A percentile compares a stretch with the other conserved stretches of the same genome.
These are phyloP conservation scores for Dendroctonus ponderosae DNA, from an alignment of 1,140 invertebrate species.

Conservation along the genomic window DNA sequence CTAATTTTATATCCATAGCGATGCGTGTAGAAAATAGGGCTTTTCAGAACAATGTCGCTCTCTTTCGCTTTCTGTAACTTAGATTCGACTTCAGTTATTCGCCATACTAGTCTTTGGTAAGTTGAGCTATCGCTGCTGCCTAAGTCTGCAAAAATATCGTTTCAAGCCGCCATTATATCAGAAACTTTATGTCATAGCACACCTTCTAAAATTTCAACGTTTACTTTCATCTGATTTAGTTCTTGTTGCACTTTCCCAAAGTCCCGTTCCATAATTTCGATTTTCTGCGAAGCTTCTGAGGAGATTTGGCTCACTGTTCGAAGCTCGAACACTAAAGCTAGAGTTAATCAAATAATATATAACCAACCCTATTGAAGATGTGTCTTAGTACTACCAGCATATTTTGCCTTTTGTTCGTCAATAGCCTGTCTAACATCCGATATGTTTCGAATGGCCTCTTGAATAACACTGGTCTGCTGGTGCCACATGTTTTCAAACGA, in stretches of 20 bases:
- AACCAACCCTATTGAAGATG: background rate
- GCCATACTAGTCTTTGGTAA: constrained; percentile 65
- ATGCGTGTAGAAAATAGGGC: constrained; percentile 65
- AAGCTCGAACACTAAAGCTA: constrained; percentile 41
- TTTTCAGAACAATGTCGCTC: constrained; percentile 59
- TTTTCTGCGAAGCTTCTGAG: constrained; percentile 41
- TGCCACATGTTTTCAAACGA: constrained; percentile 47
- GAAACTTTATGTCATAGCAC: background rate
- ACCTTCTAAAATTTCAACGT: constrained; percentile 43
- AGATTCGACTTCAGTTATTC: constrained; percentile 62
- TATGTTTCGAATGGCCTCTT: constrained; percentile 49
- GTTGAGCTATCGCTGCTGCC: constrained; percentile 4
- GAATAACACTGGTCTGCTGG: constrained; percentile 46
- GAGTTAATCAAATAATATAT: background rate
- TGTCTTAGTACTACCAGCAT: constrained; percentile 8
- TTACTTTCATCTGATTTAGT: constrained; percentile 42
- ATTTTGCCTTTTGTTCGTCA: constrained; percentile 40
- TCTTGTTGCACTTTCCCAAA: constrained; percentile 36
- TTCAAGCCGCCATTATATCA: background rate
- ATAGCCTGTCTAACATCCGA: constrained; percentile 46
- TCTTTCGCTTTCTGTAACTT: constrained; percentile 66
- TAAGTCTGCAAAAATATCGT: constrained; percentile 4
- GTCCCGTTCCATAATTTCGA: constrained; percentile 42
- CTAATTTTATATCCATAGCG: constrained; percentile 70
- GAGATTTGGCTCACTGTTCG: constrained; percentile 43